phyloP scores from a whole-genome alignment of 2,888 invertebrate species.

The Colletes collaris region DNA sequence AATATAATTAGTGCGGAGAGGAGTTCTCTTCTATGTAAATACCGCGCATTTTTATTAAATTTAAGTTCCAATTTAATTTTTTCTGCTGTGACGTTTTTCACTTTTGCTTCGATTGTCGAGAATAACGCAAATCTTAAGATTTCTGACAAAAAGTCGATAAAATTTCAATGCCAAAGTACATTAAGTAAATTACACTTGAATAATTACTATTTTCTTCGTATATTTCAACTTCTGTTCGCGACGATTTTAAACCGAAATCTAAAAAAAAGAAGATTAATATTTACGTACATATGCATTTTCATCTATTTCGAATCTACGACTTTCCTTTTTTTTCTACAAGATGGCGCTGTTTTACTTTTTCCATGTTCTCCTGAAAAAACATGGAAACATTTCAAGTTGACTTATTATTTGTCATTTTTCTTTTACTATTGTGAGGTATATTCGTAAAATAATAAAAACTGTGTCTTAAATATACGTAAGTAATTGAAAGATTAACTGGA shows the following conservation, averaged over 20 bases:
- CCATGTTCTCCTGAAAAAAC: not conserved
- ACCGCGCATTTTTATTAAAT: conserved; percentile 67
- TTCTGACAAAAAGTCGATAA: conserved; percentile 72
- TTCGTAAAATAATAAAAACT: not conserved
- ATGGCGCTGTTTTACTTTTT: not conserved
- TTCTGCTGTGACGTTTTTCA: conserved; percentile 73
- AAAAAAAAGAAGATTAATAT: not conserved
- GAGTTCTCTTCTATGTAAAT: conserved; percentile 73
- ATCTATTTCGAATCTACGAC: conserved; percentile 4
- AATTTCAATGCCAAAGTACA: conserved; percentile 79
- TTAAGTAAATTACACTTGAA: conserved; percentile 39
- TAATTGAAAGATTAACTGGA: conserved; percentile 33
- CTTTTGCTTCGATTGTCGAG: conserved; percentile 73
- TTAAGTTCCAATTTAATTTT: conserved; percentile 74
- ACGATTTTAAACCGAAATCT: conserved; percentile 8
- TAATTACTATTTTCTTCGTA: conserved; percentile 5
- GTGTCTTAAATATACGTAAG: conserved; percentile 17
- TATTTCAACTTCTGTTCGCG: conserved; percentile 25
- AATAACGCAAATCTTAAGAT: conserved; percentile 68
- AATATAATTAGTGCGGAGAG: conserved; percentile 36
- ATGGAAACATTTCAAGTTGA: no score
- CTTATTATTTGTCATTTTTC: no score
- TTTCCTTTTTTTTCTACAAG: not conserved
- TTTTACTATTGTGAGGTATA: no score
- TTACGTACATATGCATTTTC: conserved; percentile 5